phyloP scores from a whole-genome alignment of 2,113 vertebrate genomes.

The Alligator sinensis region DNA sequence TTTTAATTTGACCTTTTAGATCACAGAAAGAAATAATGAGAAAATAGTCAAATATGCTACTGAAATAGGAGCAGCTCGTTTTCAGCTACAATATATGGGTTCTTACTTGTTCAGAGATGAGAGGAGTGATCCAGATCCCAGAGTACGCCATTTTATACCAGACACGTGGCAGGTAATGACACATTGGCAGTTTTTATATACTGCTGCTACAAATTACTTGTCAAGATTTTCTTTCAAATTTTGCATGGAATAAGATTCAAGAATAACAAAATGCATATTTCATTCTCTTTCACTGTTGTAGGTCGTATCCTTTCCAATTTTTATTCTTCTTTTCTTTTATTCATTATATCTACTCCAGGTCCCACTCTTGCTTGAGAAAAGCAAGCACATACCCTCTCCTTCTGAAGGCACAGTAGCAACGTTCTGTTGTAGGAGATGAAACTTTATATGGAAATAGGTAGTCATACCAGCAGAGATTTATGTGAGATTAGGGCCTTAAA shows the following conservation, averaged over 20 bases:
- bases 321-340: background rate
- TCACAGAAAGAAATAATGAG: background rate
- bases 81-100: constrained; percentile 80
- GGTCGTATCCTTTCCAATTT: background rate
- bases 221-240: background rate
- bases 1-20: constrained; percentile 23
- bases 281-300: background rate
- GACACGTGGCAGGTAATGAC: constrained; percentile 82
- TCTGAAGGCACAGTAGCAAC: background rate
- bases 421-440: background rate
- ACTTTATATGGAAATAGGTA: background rate
- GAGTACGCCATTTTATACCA: constrained; percentile 80
- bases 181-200: background rate
- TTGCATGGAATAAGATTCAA: background rate
- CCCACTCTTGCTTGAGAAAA: background rate
- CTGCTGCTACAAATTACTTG: background rate
- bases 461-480: background rate
- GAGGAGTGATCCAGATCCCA: constrained; percentile 77
- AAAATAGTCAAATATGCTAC: background rate
- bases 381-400: background rate
- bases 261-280: background rate
- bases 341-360: background rate
- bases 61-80: constrained; percentile 68
- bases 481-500: background rate
- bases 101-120: constrained; percentile 76